Conservation (phyloP, 2,888 invertebrate species). For the Tipula lateralis region DNA sequence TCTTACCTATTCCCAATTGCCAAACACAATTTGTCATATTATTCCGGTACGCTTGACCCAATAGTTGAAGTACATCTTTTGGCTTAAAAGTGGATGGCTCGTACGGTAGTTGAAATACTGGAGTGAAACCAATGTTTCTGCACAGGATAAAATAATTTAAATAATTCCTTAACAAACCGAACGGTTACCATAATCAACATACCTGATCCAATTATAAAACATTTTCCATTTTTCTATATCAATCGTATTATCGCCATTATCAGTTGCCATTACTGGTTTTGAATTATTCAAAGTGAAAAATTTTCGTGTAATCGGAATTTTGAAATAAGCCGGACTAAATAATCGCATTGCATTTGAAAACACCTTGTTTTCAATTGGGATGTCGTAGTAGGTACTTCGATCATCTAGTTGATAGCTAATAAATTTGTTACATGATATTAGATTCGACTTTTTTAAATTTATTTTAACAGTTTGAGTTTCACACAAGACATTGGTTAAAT, state of each 20-base stretch:
- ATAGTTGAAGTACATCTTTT: slow-evolving; percentile 58
- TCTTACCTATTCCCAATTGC: slow-evolving; percentile 68
- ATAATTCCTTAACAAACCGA: background rate
- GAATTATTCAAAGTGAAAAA: background rate
- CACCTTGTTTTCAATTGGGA: background rate
- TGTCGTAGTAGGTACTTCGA: background rate
- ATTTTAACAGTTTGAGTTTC: background rate
- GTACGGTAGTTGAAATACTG: slow-evolving; percentile 65
- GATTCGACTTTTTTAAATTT: slow-evolving; percentile 20
- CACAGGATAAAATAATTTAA: background rate
- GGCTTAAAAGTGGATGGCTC: slow-evolving; percentile 62
- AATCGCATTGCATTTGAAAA: background rate
- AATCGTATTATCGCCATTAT: background rate
- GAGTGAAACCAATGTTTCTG: slow-evolving; percentile 55
- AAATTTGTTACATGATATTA: background rate
- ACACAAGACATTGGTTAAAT: background rate
- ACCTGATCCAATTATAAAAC: slow-evolving; percentile 41
- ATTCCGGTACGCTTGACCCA: slow-evolving; percentile 63
- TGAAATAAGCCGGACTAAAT: slow-evolving; percentile 6
- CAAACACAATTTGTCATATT: slow-evolving; percentile 61
- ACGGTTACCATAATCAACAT: background rate
- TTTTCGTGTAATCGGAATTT: background rate
- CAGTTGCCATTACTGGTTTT: background rate
- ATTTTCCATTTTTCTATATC: slow-evolving; percentile 43
- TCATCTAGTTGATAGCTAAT: background rate